Evolutionary conservation across 2,797 vertebrate species (phyloP).

Genomic region (Typhlichthys subterraneus): DNA sequence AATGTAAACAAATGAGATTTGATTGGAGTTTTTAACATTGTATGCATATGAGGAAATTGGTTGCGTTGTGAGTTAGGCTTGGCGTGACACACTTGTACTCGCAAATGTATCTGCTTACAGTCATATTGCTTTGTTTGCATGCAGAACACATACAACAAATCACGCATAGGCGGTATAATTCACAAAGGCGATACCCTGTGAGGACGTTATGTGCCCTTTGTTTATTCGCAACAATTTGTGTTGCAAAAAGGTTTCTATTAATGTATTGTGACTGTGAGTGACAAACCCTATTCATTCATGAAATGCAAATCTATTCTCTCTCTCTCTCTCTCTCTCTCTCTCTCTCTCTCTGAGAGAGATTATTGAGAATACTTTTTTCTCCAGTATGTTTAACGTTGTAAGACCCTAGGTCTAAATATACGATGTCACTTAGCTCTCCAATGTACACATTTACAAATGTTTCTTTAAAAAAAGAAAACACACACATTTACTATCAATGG

Average conservation of each 20-base stretch:
- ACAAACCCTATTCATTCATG: too few species aligned
- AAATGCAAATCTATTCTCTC: too few species aligned
- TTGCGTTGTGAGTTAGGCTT: not conserved
- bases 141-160: not conserved
- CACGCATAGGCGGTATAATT: not conserved
- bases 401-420: not conserved
- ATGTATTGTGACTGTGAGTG: too few species aligned
- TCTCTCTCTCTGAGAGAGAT: too few species aligned
- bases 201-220: too few species aligned
- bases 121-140: not conserved
- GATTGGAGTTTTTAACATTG: conserved; percentile 23
- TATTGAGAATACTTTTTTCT: too few species aligned
- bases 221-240: too few species aligned
- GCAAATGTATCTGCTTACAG: not conserved
- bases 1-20: conserved; percentile 73
- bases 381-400: not conserved
- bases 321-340: too few species aligned
- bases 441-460: too few species aligned
- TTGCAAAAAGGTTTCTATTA: too few species aligned
- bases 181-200: not conserved
- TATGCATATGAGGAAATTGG: conserved; percentile 9
- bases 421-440: not conserved
- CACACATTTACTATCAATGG: too few species aligned
- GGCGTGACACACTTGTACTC: not conserved
- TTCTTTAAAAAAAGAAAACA: too few species aligned